phyloP scores from a whole-genome alignment of 2,113 vertebrate species.

The Daubentonia madagascariensis region DNA sequence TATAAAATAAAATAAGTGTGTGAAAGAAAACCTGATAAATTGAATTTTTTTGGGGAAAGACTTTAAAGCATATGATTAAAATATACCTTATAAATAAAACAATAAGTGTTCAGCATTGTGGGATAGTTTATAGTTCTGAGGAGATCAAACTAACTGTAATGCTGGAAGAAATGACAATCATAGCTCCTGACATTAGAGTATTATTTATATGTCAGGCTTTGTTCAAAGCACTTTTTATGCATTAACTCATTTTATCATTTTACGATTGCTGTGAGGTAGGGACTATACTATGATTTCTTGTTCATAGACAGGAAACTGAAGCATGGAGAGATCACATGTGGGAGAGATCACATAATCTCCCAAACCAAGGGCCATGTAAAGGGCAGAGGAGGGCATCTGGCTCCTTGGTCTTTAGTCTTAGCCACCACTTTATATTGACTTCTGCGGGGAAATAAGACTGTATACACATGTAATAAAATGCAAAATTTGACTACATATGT shows the following conservation, averaged over 20 bases:
- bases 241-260: background rate
- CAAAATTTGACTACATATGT: background rate
- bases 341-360: background rate
- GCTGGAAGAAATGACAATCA: background rate
- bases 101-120: background rate
- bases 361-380: background rate
- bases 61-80: constrained; percentile 42
- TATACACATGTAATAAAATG: background rate
- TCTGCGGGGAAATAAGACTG: background rate
- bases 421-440: background rate
- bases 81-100: background rate
- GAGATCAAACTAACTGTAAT: background rate
- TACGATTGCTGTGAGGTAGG: background rate
- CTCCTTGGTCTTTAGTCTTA: background rate
- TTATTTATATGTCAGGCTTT: background rate
- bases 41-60: background rate
- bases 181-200: background rate
- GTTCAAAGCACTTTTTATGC: background rate
- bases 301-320: constrained; percentile 3
- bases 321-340: background rate
- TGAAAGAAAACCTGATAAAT: background rate
- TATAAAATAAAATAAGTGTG: constrained; percentile 23
- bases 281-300: background rate
- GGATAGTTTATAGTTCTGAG: background rate
- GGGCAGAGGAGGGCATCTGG: background rate